These are phyloP conservation scores for Brachyhypopomus occidentalis DNA, from an alignment of 2,113 vertebrate genomes.

Conservation along the genomic window DNA sequence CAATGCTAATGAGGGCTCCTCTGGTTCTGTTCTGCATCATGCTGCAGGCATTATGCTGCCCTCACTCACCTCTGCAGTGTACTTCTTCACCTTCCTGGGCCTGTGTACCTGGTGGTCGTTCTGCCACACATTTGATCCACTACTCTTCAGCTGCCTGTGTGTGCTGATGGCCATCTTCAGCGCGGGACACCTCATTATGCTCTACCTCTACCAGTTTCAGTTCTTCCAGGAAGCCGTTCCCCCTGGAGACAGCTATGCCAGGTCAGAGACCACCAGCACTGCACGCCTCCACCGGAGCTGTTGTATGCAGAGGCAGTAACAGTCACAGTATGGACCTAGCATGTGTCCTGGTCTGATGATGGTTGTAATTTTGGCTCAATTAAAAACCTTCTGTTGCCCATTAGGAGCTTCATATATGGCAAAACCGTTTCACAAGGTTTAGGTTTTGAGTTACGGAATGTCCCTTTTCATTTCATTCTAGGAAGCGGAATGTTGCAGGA, in stretches of 20 bases:
- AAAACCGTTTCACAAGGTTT: neutral
- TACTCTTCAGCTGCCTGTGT: slow-evolving; percentile 90
- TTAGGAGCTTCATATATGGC: neutral
- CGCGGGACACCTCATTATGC: slow-evolving; percentile 85
- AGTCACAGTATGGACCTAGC: neutral
- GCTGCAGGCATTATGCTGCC: slow-evolving; percentile 89
- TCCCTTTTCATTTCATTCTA: neutral
- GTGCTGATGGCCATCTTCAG: slow-evolving; percentile 90
- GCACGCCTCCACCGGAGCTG: neutral
- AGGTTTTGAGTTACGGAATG: slow-evolving; percentile 7
- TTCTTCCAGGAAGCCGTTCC: slow-evolving; percentile 86
- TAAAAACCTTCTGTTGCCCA: neutral
- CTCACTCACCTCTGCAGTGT: slow-evolving; percentile 88
- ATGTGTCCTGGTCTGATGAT: neutral
- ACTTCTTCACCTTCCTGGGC: slow-evolving; percentile 91
- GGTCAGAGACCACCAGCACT: slow-evolving; percentile 69
- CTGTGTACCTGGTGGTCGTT: slow-evolving; percentile 95
- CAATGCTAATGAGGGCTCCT: neutral
- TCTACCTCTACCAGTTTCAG: slow-evolving; percentile 88
- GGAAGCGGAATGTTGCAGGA: slow-evolving; percentile 4
- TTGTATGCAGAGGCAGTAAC: slow-evolving; percentile 14
- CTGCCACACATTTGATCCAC: slow-evolving; percentile 81
- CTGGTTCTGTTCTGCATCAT: neutral
- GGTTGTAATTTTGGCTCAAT: neutral
- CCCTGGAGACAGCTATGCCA: slow-evolving; percentile 82